Evolutionary conservation across 1,140 invertebrate species (phyloP), one percentile per base, ranked within the genome.

Genomic region (Laodelphax striatellus): DNA sequence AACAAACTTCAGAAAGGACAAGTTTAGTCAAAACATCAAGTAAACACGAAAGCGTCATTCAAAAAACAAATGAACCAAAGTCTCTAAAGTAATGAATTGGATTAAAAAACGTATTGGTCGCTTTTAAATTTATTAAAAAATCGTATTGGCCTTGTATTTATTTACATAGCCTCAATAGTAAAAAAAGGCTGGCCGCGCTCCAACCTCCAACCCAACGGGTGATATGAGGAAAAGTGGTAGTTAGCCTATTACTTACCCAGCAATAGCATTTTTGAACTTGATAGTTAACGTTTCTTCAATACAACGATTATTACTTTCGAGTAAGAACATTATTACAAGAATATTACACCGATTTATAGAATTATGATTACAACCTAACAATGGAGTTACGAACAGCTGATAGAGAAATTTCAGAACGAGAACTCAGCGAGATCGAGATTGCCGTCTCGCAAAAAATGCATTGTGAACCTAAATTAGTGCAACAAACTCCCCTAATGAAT

Each of bases 281-380:
- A 92, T 81, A 69, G 85, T 85, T 71, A 98, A 80, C 43, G 93
- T 94, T 77, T 98, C 95, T 80, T 97, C 92, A 66, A 98, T 85
- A 77, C 97, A 94, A 75, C 93, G 87, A 80, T 98, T 98, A 78
- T 97, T 94, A 77, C 96, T 95, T 83, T 98, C 96, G 68, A 98
- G 82, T 74, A 98, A 83, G 82, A 98, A 98, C 96, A 98, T 98
- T 78, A 75, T 84, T 77, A 64, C 62, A 61, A 59, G 16, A 66
- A 61, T 60, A 65, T 55, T 64, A 62, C 67, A 68, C 64, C 28
- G 16, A 53, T 17, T 56, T 46, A 31, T 21, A 61, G 17, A 63
- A 58, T 28, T 41, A 63, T 55, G 43, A 56, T 60, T 59, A 28
- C 42, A 21, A 54, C 50, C 17, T 43, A 41, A 52, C 41, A 60